A percentile compares a stretch with the other conserved stretches of the same genome.
Evolutionary conservation across 2,888 invertebrate species (phyloP).

Genomic region (Gnatocerus cornutus): DNA sequence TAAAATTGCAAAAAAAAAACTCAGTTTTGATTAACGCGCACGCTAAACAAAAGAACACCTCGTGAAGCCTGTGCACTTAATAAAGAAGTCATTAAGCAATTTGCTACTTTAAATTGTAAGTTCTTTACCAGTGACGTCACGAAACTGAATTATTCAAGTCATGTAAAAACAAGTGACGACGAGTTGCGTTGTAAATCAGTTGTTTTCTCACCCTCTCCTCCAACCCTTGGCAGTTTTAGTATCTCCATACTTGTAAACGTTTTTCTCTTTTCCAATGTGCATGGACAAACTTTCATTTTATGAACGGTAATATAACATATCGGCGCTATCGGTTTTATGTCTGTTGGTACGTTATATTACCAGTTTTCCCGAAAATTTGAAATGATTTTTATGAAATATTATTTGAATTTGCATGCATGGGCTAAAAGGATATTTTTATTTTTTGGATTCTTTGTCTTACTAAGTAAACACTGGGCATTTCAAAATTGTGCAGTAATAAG

Average conservation of each 20-base stretch:
- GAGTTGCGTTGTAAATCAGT: neutral
- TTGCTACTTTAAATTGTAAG: too few relatives aligned
- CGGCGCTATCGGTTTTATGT: constrained; percentile 5
- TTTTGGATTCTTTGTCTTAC: constrained; percentile 34
- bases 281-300: constrained; percentile 35
- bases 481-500: constrained; percentile 44
- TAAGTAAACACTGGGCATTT: constrained; percentile 60
- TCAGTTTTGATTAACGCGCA: too few relatives aligned
- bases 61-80: too few relatives aligned
- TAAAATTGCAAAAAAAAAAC: too few relatives aligned
- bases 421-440: constrained; percentile 50
- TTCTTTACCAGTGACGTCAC: too few relatives aligned
- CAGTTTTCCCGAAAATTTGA: constrained; percentile 52
- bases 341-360: constrained; percentile 28
- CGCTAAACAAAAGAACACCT: too few relatives aligned
- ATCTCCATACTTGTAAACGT: constrained; percentile 25
- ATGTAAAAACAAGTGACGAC: too few relatives aligned
- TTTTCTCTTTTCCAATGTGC: constrained; percentile 36
- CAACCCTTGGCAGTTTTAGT: neutral
- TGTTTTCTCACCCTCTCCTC: neutral
- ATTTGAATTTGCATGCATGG: constrained; percentile 56
- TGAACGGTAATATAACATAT: constrained; percentile 31
- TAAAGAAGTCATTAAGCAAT: too few relatives aligned
- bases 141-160: too few relatives aligned
- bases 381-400: constrained; percentile 24